Conservation (phyloP, 1,140 invertebrate genomes). For the Metaphire vulgaris region DNA sequence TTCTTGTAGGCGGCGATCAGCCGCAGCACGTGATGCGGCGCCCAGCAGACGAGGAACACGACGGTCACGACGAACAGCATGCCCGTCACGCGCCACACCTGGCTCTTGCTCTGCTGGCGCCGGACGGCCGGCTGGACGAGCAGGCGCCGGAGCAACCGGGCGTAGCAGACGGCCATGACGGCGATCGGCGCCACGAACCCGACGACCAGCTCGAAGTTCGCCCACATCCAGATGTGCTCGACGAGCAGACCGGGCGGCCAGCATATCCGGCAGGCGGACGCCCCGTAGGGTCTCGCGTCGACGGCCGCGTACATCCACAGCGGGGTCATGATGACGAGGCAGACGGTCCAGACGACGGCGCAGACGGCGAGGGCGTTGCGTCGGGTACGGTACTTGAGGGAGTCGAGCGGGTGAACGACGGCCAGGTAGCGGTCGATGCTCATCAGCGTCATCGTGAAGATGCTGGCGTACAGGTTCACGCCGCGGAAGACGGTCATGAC, state of each 20-base stretch:
- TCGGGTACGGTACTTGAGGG: slow-evolving; percentile 59
- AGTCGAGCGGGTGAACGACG: slow-evolving; percentile 68
- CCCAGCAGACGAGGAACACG: slow-evolving; percentile 15
- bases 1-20: background rate
- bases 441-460: slow-evolving; percentile 89
- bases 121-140: background rate
- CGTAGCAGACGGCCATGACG: slow-evolving; percentile 18
- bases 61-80: slow-evolving; percentile 14
- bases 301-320: slow-evolving; percentile 76
- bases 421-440: slow-evolving; percentile 68
- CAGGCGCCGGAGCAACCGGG: background rate
- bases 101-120: slow-evolving; percentile 5
- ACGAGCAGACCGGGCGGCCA: background rate
- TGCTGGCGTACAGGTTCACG: slow-evolving; percentile 91
- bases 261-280: background rate
- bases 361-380: slow-evolving; percentile 49
- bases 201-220: slow-evolving; percentile 19
- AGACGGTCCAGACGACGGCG: slow-evolving; percentile 50
- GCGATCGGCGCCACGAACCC: slow-evolving; percentile 14
- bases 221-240: slow-evolving; percentile 12
- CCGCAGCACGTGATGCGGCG: background rate
- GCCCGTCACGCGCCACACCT: background rate
- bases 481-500: slow-evolving; percentile 73
- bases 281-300: slow-evolving; percentile 43
- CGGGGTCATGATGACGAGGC: slow-evolving; percentile 63